phyloP scores from a whole-genome alignment of 2,113 vertebrate species.

The Camarhynchus parvulus region DNA sequence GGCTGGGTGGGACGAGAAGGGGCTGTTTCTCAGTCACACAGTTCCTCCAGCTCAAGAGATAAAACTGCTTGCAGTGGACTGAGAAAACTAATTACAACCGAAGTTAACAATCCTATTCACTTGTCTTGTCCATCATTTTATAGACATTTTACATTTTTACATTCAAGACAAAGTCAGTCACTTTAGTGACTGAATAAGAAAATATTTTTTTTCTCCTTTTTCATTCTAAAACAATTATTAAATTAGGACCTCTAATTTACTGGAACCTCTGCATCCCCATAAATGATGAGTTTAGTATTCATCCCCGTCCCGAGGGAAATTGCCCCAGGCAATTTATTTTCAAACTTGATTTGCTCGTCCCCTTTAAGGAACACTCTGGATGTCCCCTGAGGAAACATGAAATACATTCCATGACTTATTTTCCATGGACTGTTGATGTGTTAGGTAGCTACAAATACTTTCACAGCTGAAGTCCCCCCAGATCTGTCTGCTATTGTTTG shows the following conservation, averaged over 20 bases:
- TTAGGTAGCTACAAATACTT: not conserved
- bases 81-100: not conserved
- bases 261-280: not conserved
- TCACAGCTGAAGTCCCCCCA: not conserved
- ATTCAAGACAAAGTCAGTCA: not conserved
- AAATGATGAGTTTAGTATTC: not conserved
- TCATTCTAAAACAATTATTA: not conserved
- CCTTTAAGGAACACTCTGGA: not conserved
- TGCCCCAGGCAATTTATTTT: not conserved
- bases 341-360: not conserved
- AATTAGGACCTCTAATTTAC: not conserved
- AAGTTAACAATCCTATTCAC: not conserved
- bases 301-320: not conserved
- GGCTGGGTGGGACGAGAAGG: not conserved
- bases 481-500: not conserved
- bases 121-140: not conserved
- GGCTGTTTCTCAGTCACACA: not conserved
- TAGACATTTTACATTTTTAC: not conserved
- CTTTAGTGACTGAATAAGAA: not conserved
- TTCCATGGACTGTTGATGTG: not conserved
- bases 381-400: not conserved
- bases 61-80: not conserved
- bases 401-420: not conserved
- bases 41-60: not conserved
- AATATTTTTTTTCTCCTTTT: not conserved